These are phyloP conservation scores for Stenurella melanura DNA, from an alignment of 2,888 invertebrate genomes.

Conservation along the genomic window DNA sequence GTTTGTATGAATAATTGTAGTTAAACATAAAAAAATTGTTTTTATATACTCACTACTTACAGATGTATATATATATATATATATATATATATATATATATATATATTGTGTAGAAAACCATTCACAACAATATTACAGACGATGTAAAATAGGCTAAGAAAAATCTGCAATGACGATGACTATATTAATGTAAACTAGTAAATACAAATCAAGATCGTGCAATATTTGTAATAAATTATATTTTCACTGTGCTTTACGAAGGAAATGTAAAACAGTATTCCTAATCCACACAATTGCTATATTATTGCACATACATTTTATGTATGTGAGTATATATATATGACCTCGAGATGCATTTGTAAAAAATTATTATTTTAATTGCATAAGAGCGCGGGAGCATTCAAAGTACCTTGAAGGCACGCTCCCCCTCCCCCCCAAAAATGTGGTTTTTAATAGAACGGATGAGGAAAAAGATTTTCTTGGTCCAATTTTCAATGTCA, in stretches of 20 bases:
- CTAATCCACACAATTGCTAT: too few species aligned
- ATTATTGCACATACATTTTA: too few species aligned
- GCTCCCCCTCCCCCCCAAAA: slow-evolving; percentile 13
- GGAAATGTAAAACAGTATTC: not conserved
- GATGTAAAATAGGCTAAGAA: not conserved
- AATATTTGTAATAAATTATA: not conserved
- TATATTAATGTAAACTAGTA: not conserved
- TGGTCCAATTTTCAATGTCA: slow-evolving; percentile 12
- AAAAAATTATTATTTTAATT: not conserved
- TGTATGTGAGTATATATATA: not conserved
- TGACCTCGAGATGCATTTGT: not conserved
- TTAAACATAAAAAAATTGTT: too few species aligned
- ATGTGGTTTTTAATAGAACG: not conserved
- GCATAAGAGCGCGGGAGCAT: not conserved
- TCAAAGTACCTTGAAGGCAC: slow-evolving; percentile 18
- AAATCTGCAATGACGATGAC: not conserved
- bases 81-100: too few species aligned
- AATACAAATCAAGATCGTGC: not conserved
- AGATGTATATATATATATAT: too few species aligned
- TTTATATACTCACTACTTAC: too few species aligned
- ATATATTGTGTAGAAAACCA: too few species aligned
- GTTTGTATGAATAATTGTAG: too few species aligned
- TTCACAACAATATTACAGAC: too few species aligned
- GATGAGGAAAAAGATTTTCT: slow-evolving; percentile 28
- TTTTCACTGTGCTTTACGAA: not conserved